These are phyloP conservation scores for Suillia variegata DNA, from an alignment of 2,888 invertebrate species.

Conservation along the genomic window DNA sequence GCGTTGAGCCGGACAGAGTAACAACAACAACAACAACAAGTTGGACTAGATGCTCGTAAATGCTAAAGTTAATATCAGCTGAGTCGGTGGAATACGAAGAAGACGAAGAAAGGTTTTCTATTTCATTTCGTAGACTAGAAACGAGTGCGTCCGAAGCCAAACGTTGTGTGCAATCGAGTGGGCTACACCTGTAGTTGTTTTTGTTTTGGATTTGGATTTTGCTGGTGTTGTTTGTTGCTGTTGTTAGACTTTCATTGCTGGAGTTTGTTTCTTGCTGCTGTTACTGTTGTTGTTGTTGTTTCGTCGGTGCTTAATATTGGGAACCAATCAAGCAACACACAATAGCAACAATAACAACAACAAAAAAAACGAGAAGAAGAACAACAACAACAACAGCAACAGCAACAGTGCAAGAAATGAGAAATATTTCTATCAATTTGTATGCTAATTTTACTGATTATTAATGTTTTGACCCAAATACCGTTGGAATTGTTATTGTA, in stretches of 20 bases:
- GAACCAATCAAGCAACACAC: conserved; percentile 32
- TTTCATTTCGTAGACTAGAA: conserved; percentile 33
- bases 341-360: too few relatives aligned
- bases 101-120: conserved; percentile 29
- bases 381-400: too few relatives aligned
- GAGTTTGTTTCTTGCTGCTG: conserved; percentile 14
- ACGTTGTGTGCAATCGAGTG: neutral
- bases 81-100: too few relatives aligned
- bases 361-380: too few relatives aligned
- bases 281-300: conserved; percentile 6
- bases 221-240: conserved; percentile 16
- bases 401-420: too few relatives aligned
- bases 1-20: neutral
- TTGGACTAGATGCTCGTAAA: neutral
- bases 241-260: conserved; percentile 32
- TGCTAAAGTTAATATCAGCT: too few relatives aligned
- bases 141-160: neutral
- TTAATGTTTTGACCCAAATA: conserved; percentile 57
- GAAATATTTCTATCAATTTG: conserved; percentile 39
- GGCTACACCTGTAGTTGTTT: conserved; percentile 31
- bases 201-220: conserved; percentile 10
- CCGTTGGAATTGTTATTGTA: conserved; percentile 51
- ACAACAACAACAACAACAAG: conserved; percentile 5
- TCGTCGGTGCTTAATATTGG: conserved; percentile 13
- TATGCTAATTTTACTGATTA: conserved; percentile 56